Conservation (phyloP, 2,888 invertebrate genomes). For the Amblyteles armatorius region DNA sequence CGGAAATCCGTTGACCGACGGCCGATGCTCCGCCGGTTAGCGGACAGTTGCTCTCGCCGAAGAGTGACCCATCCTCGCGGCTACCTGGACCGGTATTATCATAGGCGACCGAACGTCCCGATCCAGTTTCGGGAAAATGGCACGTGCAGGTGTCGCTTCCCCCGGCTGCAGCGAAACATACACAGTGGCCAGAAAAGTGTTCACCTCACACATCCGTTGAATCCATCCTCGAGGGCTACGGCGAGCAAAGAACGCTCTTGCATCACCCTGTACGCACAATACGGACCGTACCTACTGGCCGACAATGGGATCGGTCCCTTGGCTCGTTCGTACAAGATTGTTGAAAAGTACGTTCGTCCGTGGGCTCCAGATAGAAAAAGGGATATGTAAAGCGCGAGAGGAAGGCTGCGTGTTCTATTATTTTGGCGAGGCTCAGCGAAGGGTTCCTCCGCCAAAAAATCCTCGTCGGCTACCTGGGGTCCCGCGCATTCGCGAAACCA, state of each 20-base stretch:
- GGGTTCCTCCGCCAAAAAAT: constrained; percentile 39
- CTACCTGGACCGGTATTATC: constrained; percentile 63
- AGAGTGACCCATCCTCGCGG: constrained; percentile 56
- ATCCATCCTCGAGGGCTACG: neutral
- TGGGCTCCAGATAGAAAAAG: constrained; percentile 30
- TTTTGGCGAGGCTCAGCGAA: constrained; percentile 45
- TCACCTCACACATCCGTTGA: neutral
- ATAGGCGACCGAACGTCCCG: constrained; percentile 40
- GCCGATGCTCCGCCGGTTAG: constrained; percentile 18
- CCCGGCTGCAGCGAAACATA: constrained; percentile 34
- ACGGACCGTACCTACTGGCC: constrained; percentile 40
- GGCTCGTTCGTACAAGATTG: constrained; percentile 74
- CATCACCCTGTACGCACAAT: constrained; percentile 28
- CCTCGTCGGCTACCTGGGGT: constrained; percentile 56
- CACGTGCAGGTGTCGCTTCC: constrained; percentile 75
- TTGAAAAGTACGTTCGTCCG: constrained; percentile 75
- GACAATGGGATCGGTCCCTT: constrained; percentile 72
- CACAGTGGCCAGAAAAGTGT: neutral
- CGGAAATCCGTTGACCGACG: constrained; percentile 58
- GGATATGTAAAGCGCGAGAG: constrained; percentile 36
- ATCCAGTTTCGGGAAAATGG: constrained; percentile 73
- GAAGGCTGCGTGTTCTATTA: constrained; percentile 50
- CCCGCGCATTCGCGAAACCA: constrained; percentile 21
- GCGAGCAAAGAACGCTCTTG: constrained; percentile 15
- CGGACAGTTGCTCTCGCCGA: constrained; percentile 56